These are phyloP conservation scores for Eristalinus aeneus DNA, from an alignment of 2,888 invertebrate species.

Conservation along the genomic window DNA sequence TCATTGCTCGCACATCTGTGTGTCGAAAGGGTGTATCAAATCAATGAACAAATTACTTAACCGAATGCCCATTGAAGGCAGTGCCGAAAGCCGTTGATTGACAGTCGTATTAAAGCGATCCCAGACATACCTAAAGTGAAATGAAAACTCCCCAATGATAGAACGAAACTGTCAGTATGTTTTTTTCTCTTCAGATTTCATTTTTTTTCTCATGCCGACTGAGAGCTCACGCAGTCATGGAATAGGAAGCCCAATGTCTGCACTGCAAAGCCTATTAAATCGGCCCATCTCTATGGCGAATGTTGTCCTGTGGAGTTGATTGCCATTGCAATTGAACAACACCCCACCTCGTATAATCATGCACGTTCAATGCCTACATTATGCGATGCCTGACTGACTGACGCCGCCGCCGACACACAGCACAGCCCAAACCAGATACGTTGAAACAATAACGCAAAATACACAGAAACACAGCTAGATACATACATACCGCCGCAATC, in stretches of 20 bases:
- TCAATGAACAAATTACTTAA: constrained; percentile 58
- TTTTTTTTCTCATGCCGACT: constrained; percentile 35
- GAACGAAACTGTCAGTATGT: constrained; percentile 53
- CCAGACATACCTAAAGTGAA: constrained; percentile 16
- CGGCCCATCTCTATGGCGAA: constrained; percentile 49
- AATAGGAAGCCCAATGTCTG: constrained; percentile 31
- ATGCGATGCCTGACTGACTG: constrained; percentile 60
- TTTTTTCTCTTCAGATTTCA: constrained; percentile 13
- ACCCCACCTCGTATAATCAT: constrained; percentile 58
- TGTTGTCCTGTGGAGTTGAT: constrained; percentile 67
- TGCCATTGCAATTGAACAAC: constrained; percentile 64
- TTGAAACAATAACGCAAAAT: constrained; percentile 65
- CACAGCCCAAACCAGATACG: constrained; percentile 51
- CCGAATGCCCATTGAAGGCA: constrained; percentile 41
- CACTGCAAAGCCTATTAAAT: constrained; percentile 61
- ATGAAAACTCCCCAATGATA: constrained; percentile 58
- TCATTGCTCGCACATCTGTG: neutral
- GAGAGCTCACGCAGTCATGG: constrained; percentile 50
- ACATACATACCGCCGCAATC: constrained; percentile 8
- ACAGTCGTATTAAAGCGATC: constrained; percentile 62
- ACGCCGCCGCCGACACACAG: constrained; percentile 47
- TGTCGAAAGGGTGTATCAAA: constrained; percentile 51
- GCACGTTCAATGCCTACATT: constrained; percentile 47
- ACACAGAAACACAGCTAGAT: constrained; percentile 3
- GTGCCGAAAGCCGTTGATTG: constrained; percentile 59